Conservation (phyloP, 1,140 invertebrate species). For the Lycorma delicatula region DNA sequence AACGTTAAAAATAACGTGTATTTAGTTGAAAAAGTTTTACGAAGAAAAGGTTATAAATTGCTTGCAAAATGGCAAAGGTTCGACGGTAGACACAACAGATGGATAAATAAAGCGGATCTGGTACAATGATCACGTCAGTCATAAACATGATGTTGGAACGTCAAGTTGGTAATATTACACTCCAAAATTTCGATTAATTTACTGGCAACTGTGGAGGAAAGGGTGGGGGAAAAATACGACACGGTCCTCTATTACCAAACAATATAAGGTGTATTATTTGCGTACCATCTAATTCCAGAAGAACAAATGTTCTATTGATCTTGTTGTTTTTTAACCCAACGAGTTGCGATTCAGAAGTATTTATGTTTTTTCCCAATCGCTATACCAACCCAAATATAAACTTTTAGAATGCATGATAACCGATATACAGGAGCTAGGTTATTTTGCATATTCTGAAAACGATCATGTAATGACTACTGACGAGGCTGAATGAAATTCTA, state of each 20-base stretch:
- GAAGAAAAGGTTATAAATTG: no score
- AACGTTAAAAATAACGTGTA: no score
- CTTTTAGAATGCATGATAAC: constrained; percentile 25
- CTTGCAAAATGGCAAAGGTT: no score
- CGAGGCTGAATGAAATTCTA: constrained; percentile 28
- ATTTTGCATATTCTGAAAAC: constrained; percentile 25
- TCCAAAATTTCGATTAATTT: no score
- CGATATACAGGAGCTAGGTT: constrained; percentile 23
- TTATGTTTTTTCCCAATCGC: constrained; percentile 32
- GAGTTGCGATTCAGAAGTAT: constrained; percentile 35
- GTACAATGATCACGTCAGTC: no score
- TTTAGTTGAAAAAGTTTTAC: no score
- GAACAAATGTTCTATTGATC: constrained; percentile 33
- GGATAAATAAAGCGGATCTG: no score
- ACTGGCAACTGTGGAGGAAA: no score
- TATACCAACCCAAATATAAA: constrained; percentile 31
- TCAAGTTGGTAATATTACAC: no score
- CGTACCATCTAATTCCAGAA: constrained; percentile 33
- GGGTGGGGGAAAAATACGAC: constrained; percentile 18
- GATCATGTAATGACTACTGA: constrained; percentile 28
- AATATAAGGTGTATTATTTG: constrained; percentile 28
- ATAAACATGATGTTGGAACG: no score
- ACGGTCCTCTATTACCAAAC: constrained; percentile 30
- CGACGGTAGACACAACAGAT: no score
- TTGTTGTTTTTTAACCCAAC: constrained; percentile 33